Base-by-base conservation (phyloP, 30 jellyfish, hydroid and myxozoan genomes). In the Clytia hemisphaerica region DNA sequence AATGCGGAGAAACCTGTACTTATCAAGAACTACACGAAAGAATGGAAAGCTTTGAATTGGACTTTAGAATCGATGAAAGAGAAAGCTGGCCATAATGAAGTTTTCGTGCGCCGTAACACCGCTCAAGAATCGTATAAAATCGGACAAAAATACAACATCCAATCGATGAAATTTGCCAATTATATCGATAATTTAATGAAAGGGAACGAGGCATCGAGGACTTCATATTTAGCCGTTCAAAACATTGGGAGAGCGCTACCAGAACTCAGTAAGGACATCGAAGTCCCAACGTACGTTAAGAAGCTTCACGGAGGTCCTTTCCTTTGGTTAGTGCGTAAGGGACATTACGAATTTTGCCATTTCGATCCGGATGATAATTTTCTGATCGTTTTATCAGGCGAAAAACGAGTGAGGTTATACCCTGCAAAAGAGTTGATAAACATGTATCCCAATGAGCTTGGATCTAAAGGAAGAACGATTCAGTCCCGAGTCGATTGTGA, bases 351-450 rank as follows among this genome's bases (percentile, higher is more conserved):
- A 33, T 89, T 89, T 44, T 89, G 98, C 49, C 98, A 89, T 50
- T 74, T 89, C 71, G 98, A 89, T 61, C 98, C 98, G 5, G 98
- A 89, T 70, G 98, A 89, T 37, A 89, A 89, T 67, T 45, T 73
- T 37, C 64, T 89, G 33, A 61, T 89, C 25, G 69, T 89, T 22
- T 36, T 89, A 24, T 64, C 80, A 59, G 98, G 98, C 30, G 44
- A 73, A 64, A 89, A 89, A 66, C 50, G 45, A 24, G 98, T 89
- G 42, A 70, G 45, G 30, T 75, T 88, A 18, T 89, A 73, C 37
- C 89, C 88, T 0, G 92, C 94, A 44, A 55, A 22, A 28, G 93
- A 89, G 40, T 22, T 80, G 51, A 38, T 78, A 24, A 18, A 75
- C 25, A 61, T 89, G 83, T 89, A 89, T 54, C 98, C 98, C 24